These are phyloP conservation scores for Cettia cetti DNA, from an alignment of 2,113 vertebrate genomes.

Conservation along the genomic window DNA sequence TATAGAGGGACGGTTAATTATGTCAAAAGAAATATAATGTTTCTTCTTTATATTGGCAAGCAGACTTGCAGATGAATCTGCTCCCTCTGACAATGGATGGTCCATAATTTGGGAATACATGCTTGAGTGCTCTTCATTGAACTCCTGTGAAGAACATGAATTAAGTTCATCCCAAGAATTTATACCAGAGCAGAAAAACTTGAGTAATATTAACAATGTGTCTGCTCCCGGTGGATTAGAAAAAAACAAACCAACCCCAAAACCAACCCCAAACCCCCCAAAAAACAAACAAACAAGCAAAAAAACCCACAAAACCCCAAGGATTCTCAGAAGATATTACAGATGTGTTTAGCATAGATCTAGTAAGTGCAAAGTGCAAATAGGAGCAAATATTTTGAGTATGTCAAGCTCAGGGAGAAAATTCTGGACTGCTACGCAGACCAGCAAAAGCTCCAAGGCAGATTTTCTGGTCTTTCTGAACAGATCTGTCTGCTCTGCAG, in stretches of 20 bases:
- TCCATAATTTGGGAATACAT: neutral
- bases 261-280: fast-evolving
- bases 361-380: neutral
- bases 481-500: neutral
- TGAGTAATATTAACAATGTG: neutral
- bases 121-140: neutral
- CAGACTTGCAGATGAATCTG: neutral
- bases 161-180: neutral
- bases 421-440: neutral
- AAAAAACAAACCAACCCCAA: fast-evolving
- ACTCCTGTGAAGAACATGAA: neutral
- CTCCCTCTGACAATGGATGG: neutral
- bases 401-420: neutral
- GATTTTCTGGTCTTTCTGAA: neutral
- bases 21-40: constrained; percentile 6
- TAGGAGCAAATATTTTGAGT: neutral
- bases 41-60: neutral
- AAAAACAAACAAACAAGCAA: neutral
- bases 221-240: neutral
- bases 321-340: neutral
- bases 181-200: neutral
- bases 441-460: neutral
- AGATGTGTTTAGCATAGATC: neutral
- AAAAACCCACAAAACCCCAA: fast-evolving
- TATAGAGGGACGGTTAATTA: neutral